Conservation (phyloP, 2,797 vertebrate species). For the Rhinoraja longicauda region DNA sequence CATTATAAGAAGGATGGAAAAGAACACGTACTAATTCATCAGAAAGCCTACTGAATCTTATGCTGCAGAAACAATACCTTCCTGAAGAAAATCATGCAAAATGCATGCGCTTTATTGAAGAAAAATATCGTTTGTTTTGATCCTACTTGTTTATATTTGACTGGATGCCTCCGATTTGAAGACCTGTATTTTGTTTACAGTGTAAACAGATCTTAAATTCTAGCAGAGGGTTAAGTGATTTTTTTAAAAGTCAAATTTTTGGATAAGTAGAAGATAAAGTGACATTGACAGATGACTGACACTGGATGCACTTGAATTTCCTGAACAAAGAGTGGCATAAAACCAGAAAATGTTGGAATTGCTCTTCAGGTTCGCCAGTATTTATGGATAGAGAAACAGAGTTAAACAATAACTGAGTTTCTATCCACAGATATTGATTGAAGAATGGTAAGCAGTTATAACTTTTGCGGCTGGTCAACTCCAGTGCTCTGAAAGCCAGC, state of each 20-base stretch:
- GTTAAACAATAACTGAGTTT: no score
- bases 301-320: neutral
- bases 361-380: no score
- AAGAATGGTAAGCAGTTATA: neutral
- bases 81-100: neutral
- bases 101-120: neutral
- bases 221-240: neutral
- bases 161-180: neutral
- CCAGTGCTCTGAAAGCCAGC: neutral
- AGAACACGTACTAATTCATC: neutral
- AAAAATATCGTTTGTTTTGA: neutral
- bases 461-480: neutral
- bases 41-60: neutral
- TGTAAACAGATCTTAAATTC: neutral
- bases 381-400: no score
- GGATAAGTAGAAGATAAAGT: neutral
- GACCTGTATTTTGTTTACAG: neutral
- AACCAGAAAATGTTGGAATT: no score
- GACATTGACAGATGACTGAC: neutral
- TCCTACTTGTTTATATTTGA: slow-evolving; percentile 7
- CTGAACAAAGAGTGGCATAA: neutral
- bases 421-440: no score
- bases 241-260: neutral
- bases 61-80: neutral
- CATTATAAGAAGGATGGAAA: neutral